Evolutionary conservation across 2,888 invertebrate species (phyloP), one percentile per base, ranked within the genome.

Genomic region (Amblyjoppa fuscipennis): DNA sequence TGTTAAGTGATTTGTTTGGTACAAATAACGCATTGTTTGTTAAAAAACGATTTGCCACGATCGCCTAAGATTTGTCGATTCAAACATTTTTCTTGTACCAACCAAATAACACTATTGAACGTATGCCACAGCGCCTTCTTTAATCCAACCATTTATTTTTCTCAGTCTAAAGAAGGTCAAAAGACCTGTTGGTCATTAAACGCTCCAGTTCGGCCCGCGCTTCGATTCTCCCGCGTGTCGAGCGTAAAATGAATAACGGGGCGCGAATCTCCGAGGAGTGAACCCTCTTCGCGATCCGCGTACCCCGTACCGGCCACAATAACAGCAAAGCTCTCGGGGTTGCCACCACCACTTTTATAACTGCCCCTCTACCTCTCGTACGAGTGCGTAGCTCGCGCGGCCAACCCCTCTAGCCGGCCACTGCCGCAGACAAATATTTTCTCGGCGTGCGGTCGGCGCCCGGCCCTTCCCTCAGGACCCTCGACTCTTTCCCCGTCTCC

Each of bases 381-480:
- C 59, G 77, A 74, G 69, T 81, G 69, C 80, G 77, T 56, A 80
- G 82, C 61, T 38, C 68, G 61, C 34, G 80, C 31, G 49, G 38
- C 56, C 56, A 75, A 59, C 76, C 78, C 73, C 77, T 83, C 73
- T 45, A 69, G 68, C 69, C 74, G 83, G 74, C 77, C 80, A 83
- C 80, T 83, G 73, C 56, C 83, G 80, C 80, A 81, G 83, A 83
- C 85, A 85, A 85, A 85, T 85, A 85, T 83, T 85, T 85, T 80
- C 83, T 86, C 87, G 81, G 81, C 81, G 86, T 86, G 88, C 79
- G 83, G 89, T 88, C 88, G 87, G 87, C 82, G 85, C 80, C 85
- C 78, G 64, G 66, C 84, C 86, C 69, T 84, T 64, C 76, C 80
- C 79, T 73, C 53, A 56, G 71, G 53, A 61, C 64, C 59, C 73